Conservation (phyloP, 2,113 vertebrate genomes). For the Ictalurus furcatus region DNA sequence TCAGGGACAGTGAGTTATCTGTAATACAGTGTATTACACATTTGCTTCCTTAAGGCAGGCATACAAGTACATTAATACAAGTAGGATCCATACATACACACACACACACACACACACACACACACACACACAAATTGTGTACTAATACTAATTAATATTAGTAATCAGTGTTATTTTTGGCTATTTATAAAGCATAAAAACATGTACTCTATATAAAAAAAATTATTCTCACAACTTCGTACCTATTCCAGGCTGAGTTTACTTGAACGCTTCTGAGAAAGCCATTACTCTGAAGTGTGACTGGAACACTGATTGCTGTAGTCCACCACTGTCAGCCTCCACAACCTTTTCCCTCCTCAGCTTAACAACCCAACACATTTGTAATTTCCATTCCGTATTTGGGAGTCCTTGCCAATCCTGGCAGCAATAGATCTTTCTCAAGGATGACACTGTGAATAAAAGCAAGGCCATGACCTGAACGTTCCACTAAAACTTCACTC, state of each 20-base stretch:
- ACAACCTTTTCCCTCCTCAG: conserved; percentile 26
- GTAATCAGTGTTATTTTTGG: not conserved
- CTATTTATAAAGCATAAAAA: not conserved
- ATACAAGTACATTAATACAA: not conserved
- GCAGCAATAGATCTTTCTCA: conserved; percentile 51
- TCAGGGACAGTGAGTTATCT: not conserved
- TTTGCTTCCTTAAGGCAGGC: not conserved
- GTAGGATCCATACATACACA: not conserved
- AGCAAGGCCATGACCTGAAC: conserved; percentile 29
- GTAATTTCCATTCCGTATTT: conserved; percentile 53
- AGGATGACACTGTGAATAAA: conserved; percentile 43
- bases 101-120: not conserved
- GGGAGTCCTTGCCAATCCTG: conserved; percentile 40
- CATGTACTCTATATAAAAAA: not conserved
- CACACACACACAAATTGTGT: not conserved
- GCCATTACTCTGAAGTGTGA: not conserved
- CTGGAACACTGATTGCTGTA: conserved; percentile 18
- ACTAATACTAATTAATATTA: too few relatives aligned
- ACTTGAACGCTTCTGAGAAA: not conserved
- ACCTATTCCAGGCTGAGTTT: not conserved
- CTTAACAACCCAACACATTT: conserved; percentile 41
- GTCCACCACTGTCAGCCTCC: not conserved
- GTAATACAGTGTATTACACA: conserved; percentile 6
- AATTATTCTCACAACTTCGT: too few relatives aligned
- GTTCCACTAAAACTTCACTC: conserved; percentile 35